phyloP scores from a whole-genome alignment of 2,888 invertebrate species.

The Eremobia ochroleuca region DNA sequence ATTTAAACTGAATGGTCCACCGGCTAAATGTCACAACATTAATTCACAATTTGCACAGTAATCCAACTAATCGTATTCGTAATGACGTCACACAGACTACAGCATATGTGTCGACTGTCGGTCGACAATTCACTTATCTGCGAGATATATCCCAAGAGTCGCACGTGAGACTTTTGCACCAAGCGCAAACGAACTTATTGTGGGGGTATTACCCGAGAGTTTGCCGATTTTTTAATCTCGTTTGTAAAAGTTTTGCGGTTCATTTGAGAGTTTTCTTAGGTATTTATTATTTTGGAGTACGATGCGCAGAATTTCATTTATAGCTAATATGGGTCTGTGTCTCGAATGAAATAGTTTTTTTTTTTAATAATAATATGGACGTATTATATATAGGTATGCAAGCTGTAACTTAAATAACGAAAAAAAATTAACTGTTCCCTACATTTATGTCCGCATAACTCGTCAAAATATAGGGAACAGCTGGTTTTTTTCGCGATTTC shows the following conservation, averaged over 20 bases:
- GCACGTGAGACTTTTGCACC: constrained; percentile 57
- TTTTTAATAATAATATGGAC: no score
- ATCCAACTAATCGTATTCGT: constrained; percentile 54
- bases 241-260: constrained; percentile 25
- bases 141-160: constrained; percentile 54
- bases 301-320: background rate
- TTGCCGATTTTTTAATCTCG: constrained; percentile 46
- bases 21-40: constrained; percentile 59
- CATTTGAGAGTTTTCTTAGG: constrained; percentile 19
- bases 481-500: no score
- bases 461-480: no score
- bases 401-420: no score
- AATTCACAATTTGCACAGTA: constrained; percentile 57
- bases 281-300: constrained; percentile 4
- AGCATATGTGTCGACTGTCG: constrained; percentile 49
- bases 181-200: constrained; percentile 60
- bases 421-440: no score
- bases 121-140: constrained; percentile 60
- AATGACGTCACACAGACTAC: constrained; percentile 45
- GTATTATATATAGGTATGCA: no score
- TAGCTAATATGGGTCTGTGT: background rate
- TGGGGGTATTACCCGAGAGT: constrained; percentile 43
- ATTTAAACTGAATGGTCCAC: constrained; percentile 30
- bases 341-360: background rate
- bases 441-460: no score